Evolutionary conservation across 2,113 vertebrate genomes (phyloP), one percentile per base, ranked within the genome.

Genomic region (Piprites chloris): DNA sequence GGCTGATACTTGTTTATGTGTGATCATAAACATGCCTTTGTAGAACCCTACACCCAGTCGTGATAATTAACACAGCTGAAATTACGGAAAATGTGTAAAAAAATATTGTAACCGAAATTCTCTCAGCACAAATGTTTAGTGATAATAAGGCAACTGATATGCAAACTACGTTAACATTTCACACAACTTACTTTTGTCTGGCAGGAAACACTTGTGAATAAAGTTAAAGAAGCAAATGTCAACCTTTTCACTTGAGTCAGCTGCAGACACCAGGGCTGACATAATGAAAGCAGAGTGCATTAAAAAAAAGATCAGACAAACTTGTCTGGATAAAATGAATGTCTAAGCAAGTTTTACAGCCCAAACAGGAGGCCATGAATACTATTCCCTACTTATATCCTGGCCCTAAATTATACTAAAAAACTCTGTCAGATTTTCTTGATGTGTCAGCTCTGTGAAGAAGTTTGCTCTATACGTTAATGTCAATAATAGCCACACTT

Each of bases 81-180:
- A 89, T 73, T 35, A 79, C 52, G 74, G 74, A 94, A 95, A 91
- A 94, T 6, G 50, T 90, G 82, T 26, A 69, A 91, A 85, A 74
- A 85, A 85, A 39, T 20, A 66, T 27, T 83, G 71, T 50, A 80
- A 76, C 27, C 19, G 72, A 83, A 83, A 74, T 69, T 86, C 46
- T 72, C 39, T 35, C 39, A 69, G 47, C 14, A 30, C 6, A 84
- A 89, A 71, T 1, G 3, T 78, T 81, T 47, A 5, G 4, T 59
- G 82, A 35, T 63, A 69, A 53, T 59, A 76, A 80, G 55, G 50
- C 55, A 91, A 62, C 58, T 37, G 30, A 65, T 50, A 77, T 19
- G 47, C 44, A 92, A 72, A 59, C 46, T 63, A 55, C 21, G 47
- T 88, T 78, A 92, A 52, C 56, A 58, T 37, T 59, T 84, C 88